Evolutionary conservation across 2,797 vertebrate species (phyloP).

Genomic region (Falco novaeseelandiae): DNA sequence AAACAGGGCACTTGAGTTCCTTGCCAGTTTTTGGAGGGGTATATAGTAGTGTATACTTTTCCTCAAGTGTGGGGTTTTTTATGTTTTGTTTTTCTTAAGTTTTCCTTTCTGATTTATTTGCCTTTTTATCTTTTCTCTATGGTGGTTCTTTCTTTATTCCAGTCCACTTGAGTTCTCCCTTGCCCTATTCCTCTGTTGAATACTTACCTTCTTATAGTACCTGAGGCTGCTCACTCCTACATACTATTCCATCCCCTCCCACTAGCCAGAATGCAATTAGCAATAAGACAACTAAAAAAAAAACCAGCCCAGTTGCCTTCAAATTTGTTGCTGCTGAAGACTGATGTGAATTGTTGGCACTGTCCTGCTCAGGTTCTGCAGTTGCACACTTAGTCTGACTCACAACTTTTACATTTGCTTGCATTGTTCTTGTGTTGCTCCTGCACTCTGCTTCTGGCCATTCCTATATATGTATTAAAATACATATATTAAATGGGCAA

Average conservation of each 20-base stretch:
- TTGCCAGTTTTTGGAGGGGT: not conserved
- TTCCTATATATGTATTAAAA: not conserved
- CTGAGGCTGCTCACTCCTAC: not conserved
- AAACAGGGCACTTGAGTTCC: not conserved
- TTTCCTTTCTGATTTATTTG: not conserved
- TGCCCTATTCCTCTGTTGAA: not conserved
- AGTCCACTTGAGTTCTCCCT: not conserved
- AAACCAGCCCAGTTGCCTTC: not conserved
- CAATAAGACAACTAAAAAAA: not conserved
- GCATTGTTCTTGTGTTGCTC: not conserved
- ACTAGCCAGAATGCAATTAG: not conserved
- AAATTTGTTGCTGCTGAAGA: not conserved
- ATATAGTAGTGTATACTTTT: not conserved
- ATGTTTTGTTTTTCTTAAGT: not conserved
- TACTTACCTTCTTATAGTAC: not conserved
- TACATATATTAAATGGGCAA: not conserved
- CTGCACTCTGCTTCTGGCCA: not conserved
- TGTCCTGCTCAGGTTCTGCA: not conserved
- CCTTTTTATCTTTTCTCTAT: not conserved
- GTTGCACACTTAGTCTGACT: not conserved
- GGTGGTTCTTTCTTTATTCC: not conserved
- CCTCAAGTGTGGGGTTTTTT: rapidly evolving
- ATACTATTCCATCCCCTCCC: not conserved
- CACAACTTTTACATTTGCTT: not conserved
- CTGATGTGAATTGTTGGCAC: not conserved